phyloP scores from a whole-genome alignment of 2,113 vertebrate species.

The Pogonocichla stellata region DNA sequence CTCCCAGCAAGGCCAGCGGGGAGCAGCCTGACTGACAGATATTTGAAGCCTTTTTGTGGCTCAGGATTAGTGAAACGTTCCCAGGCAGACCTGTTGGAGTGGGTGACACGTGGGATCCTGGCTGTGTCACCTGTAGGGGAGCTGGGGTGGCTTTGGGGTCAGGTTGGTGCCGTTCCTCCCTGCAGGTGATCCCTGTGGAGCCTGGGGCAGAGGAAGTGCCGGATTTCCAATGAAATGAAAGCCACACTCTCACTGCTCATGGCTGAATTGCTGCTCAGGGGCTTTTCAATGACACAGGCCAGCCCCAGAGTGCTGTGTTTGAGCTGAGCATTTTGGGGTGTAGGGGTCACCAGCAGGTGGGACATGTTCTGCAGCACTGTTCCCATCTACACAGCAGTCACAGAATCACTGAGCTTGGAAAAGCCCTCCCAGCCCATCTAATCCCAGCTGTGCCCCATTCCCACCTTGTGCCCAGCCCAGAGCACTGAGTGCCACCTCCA shows the following conservation, averaged over 20 bases:
- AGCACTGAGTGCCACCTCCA: neutral
- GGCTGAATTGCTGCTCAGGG: neutral
- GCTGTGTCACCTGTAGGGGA: neutral
- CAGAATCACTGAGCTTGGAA: neutral
- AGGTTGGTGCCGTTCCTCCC: neutral
- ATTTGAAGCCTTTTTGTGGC: neutral
- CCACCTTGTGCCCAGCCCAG: neutral
- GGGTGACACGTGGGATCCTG: fast-evolving
- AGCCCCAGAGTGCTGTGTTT: neutral
- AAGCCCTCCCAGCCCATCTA: fast-evolving
- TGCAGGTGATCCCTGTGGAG: neutral
- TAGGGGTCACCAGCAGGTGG: neutral
- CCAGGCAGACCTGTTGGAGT: neutral
- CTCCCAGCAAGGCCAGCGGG: neutral
- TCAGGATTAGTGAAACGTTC: neutral
- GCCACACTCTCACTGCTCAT: neutral
- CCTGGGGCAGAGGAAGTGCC: neutral
- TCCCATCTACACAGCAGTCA: neutral
- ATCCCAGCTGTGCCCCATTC: neutral
- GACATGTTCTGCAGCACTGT: fast-evolving
- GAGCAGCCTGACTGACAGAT: constrained; percentile 1
- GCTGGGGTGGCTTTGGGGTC: neutral
- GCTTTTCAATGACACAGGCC: neutral
- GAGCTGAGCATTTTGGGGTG: neutral
- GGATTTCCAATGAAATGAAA: neutral